Evolutionary conservation across 2,797 vertebrate genomes (phyloP), one percentile per base, ranked within the genome.

Genomic region (Hapalemur alaotrensis): DNA sequence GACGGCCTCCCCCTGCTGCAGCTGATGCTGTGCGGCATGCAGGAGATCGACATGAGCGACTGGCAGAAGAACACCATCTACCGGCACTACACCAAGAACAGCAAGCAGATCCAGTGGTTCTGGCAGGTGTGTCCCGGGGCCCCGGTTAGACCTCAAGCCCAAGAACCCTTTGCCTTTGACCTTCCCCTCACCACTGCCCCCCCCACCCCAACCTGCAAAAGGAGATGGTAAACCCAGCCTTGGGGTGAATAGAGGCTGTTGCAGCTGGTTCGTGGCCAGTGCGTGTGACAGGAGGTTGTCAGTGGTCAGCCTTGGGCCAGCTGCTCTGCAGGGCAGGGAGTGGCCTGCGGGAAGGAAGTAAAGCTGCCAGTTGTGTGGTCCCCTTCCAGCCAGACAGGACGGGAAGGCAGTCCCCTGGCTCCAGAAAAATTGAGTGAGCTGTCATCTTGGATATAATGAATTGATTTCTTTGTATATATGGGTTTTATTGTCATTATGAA

Each of bases 61-160:
- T 99, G 99, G 99, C 99, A 99, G 99, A 99, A 99, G 98, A 99
- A 99, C 93, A 99, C 99, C 92, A 99, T 99, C 98, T 99, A 99
- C 93, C 98, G 99, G 93, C 99, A 99, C 95, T 99, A 99, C 97
- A 99, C 99, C 97, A 99, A 99, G 98, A 99, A 99, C 99, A 99
- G 99, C 99, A 99, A 99, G 98, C 99, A 99, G 98, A 99, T 99
- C 98, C 99, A 99, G 98, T 99, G 99, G 99, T 99, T 99, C 99
- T 99, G 99, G 99, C 99, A 99, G 99, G 99, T 99, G 97, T 57
- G 98, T 94, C 38, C 43, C 1, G 7, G 90, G 25, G 11, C 22
- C 72, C 72, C 30, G 3, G 7, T 13, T 54, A 35, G 81, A 32
- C 20, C 9, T 59, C 59, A 57, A 22, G 28, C 17, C 28, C 22